Conservation (phyloP, 2,797 vertebrate species). For the Borostomias antarcticus region DNA sequence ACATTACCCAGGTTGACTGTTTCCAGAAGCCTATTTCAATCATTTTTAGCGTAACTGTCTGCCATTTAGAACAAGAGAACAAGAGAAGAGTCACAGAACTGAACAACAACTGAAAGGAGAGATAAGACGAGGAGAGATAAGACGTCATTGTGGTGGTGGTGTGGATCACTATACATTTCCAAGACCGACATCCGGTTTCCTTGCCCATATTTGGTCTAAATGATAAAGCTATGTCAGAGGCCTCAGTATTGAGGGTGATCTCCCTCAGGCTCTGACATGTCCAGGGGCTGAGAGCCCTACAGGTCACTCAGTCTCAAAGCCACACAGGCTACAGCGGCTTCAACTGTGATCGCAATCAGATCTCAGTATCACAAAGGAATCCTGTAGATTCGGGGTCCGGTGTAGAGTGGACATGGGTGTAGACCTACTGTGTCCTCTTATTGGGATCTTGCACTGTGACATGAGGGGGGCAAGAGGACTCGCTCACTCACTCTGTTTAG, state of each 20-base stretch:
- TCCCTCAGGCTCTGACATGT: neutral
- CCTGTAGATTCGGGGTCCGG: too few species aligned
- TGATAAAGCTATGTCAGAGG: neutral
- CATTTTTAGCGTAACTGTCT: neutral
- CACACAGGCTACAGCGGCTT: neutral
- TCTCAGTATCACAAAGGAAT: neutral
- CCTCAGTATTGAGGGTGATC: neutral
- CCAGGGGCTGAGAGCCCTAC: neutral
- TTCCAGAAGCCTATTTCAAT: neutral
- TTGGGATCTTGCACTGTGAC: too few species aligned
- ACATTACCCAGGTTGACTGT: too few species aligned
- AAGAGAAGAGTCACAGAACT: neutral
- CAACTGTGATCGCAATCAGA: neutral
- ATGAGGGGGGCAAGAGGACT: too few species aligned
- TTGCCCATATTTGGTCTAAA: neutral
- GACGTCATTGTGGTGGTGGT: neutral
- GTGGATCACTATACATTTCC: neutral
- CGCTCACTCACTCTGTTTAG: too few species aligned
- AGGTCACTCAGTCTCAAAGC: neutral
- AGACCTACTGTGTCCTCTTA: too few species aligned
- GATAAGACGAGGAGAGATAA: neutral
- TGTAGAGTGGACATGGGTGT: too few species aligned
- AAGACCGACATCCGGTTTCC: neutral
- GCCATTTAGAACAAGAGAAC: slow-evolving; percentile 1
- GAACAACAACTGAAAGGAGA: neutral